These are phyloP conservation scores for Leptopilina drosophilae DNA, from an alignment of 2,888 invertebrate species.

Conservation along the genomic window DNA sequence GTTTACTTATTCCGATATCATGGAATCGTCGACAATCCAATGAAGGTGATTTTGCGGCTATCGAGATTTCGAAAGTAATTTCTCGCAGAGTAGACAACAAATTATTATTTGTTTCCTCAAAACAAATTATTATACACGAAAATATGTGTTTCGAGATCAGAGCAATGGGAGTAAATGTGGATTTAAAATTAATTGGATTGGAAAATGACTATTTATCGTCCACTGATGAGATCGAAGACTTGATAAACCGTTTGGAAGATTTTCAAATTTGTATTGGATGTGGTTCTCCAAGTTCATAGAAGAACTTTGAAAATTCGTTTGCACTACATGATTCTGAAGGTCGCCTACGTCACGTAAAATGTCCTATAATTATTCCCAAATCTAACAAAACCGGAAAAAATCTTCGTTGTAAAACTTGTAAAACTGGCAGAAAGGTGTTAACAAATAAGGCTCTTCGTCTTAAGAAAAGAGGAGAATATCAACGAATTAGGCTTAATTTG, in stretches of 20 bases:
- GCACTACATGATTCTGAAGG: too few relatives aligned
- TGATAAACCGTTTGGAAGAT: neutral
- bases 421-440: neutral
- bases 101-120: neutral
- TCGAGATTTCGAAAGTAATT: neutral
- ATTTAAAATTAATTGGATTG: neutral
- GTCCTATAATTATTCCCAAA: neutral
- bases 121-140: neutral
- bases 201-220: neutral
- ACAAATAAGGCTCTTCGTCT: neutral
- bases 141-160: neutral
- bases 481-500: neutral
- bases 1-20: neutral
- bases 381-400: neutral
- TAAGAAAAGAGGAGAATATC: neutral
- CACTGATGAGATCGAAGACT: neutral
- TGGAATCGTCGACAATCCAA: neutral
- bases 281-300: neutral
- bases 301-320: conserved; percentile 5
- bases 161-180: neutral
- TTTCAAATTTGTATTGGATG: neutral
- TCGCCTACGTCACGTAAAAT: too few relatives aligned
- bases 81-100: neutral
- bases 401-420: neutral
- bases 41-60: neutral